Evolutionary conservation across 2,113 vertebrate species (phyloP).

Genomic region (Gasterosteus aculeatus): DNA sequence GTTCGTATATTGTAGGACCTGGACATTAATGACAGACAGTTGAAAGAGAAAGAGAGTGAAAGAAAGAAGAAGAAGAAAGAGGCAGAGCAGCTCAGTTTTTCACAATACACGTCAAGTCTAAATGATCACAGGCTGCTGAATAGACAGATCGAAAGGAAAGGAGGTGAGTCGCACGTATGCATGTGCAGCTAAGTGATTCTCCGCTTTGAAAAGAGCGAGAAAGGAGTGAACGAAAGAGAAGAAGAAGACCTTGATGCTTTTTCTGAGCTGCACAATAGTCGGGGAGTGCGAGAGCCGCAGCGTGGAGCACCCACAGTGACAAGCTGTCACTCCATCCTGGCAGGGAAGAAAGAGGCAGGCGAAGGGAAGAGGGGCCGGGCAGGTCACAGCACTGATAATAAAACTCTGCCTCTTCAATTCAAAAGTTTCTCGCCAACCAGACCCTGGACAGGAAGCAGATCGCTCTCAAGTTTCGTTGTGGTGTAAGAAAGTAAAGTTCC

Average conservation of each 20-base stretch:
- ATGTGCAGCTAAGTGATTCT: constrained; percentile 92
- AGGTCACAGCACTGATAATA: constrained; percentile 61
- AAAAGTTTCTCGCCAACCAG: constrained; percentile 49
- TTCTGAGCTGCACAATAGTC: constrained; percentile 65
- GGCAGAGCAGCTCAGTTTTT: constrained; percentile 84
- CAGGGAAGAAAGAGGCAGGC: constrained; percentile 50
- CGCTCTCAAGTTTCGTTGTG: not conserved
- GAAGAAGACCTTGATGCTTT: constrained; percentile 77
- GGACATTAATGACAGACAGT: constrained; percentile 98
- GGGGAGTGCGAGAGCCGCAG: constrained; percentile 54
- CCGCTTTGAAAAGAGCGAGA: constrained; percentile 78
- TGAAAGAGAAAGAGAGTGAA: constrained; percentile 89
- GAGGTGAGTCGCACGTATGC: constrained; percentile 77
- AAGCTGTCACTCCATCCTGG: constrained; percentile 74
- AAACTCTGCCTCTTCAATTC: constrained; percentile 42
- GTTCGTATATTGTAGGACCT: constrained; percentile 90
- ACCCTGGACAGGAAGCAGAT: constrained; percentile 43
- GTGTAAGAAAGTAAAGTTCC: constrained; percentile 15
- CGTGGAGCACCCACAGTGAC: constrained; percentile 79
- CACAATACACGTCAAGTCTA: constrained; percentile 99
- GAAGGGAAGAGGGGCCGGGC: constrained; percentile 46
- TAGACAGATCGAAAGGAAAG: constrained; percentile 89
- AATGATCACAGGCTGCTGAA: constrained; percentile 92
- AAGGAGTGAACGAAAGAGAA: constrained; percentile 67
- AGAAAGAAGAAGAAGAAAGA: constrained; percentile 80